These are phyloP conservation scores for Parthenolecanium corni DNA, from an alignment of 2,888 invertebrate genomes.

Conservation along the genomic window DNA sequence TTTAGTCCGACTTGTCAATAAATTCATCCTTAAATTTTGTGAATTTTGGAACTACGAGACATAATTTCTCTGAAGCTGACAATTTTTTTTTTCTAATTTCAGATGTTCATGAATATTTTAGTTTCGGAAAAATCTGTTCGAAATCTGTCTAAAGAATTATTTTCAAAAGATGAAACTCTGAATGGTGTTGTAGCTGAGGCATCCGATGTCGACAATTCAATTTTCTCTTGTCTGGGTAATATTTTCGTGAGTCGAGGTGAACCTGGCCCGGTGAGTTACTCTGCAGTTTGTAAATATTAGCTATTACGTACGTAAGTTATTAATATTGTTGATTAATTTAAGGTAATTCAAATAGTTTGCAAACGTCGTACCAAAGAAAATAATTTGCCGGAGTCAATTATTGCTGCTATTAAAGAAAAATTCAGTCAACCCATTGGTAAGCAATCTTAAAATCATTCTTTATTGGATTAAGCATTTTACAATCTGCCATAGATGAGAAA, in stretches of 20 bases:
- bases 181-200: slow-evolving; percentile 44
- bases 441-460: neutral
- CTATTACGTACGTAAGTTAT: slow-evolving; percentile 7
- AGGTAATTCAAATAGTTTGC: slow-evolving; percentile 15
- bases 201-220: slow-evolving; percentile 56
- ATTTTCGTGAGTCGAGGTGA: slow-evolving; percentile 61
- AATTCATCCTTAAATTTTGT: too few species aligned
- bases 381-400: slow-evolving; percentile 11
- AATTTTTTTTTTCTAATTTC: slow-evolving; percentile 32
- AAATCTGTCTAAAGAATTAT: slow-evolving; percentile 63
- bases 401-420: neutral
- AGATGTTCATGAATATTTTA: slow-evolving; percentile 67
- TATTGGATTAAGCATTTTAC: too few species aligned
- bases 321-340: neutral
- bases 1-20: too few species aligned
- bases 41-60: too few species aligned
- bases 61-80: too few species aligned
- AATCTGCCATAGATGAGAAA: too few species aligned
- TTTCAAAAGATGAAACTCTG: slow-evolving; percentile 49
- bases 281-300: neutral
- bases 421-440: slow-evolving; percentile 10
- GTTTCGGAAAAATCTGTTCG: slow-evolving; percentile 47
- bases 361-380: slow-evolving; percentile 5
- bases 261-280: slow-evolving; percentile 49
- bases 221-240: slow-evolving; percentile 72